Percentiles rank a stretch among this genome's conserved stretches.
Evolutionary conservation across 2,797 vertebrate species (phyloP).

Genomic region (Danionella dracula): DNA sequence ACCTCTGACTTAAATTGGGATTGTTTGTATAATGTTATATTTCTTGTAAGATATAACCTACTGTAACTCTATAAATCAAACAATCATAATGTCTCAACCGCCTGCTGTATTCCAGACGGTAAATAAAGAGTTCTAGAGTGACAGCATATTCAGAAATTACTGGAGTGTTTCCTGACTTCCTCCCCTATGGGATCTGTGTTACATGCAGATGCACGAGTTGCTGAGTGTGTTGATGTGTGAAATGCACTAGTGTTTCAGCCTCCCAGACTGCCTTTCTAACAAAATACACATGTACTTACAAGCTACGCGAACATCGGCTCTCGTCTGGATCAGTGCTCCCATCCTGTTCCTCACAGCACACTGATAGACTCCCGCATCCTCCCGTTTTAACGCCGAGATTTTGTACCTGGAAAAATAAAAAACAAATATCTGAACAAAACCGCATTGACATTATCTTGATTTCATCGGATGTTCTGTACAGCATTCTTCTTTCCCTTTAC

Average conservation of each 20-base stretch:
- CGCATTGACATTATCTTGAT: too few species aligned
- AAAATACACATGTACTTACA: conserved; percentile 73
- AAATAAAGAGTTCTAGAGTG: background rate
- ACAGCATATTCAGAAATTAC: conserved; percentile 14
- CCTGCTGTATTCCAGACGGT: background rate
- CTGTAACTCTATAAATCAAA: too few species aligned
- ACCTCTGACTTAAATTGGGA: too few species aligned
- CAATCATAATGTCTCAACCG: background rate
- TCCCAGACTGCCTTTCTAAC: conserved; percentile 3
- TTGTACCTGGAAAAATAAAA: conserved; percentile 67
- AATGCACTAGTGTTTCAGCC: conserved; percentile 20
- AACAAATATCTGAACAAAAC: too few species aligned
- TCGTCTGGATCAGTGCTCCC: conserved; percentile 84
- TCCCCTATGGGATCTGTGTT: conserved; percentile 3
- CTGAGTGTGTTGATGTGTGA: conserved; percentile 22
- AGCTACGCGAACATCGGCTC: conserved; percentile 84
- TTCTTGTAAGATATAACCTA: too few species aligned
- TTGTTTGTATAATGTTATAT: too few species aligned
- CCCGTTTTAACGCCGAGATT: conserved; percentile 72
- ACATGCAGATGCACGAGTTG: conserved; percentile 7
- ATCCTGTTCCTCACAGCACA: conserved; percentile 88
- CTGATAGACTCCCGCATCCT: conserved; percentile 82
- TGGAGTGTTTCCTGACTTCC: conserved; percentile 15
- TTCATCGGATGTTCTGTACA: too few species aligned
- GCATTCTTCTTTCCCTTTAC: too few species aligned